Base-by-base conservation (phyloP, 2,797 vertebrate genomes). In the Sebastes nivosus region DNA sequence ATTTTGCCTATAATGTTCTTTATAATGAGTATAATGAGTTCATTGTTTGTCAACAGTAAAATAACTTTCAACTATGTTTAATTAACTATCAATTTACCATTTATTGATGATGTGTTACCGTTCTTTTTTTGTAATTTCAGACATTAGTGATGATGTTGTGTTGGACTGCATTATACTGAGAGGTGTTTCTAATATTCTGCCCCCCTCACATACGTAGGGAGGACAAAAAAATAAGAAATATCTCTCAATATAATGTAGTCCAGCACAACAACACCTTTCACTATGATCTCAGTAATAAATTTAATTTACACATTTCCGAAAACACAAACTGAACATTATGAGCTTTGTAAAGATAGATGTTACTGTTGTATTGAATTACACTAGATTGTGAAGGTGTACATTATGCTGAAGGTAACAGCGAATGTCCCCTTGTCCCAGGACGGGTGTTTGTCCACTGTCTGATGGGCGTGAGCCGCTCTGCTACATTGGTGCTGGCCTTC, bases 401-500 rank as follows among this genome's bases (percentile, higher is more conserved):
- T 34, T 0, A 5, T 24, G 34, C 16, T 67, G 24, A 80, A 61
- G 8, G 12, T 73, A 54, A 84, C 29, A 24, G 5, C 0, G 25
- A 61, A 52, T 54, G 13, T 73, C 27, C 54, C 46, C 20, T 1
- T 74, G 9, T 93, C 68, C 6, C 93, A 98, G 97, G 97, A 25
- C 95, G 94, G 24, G 97, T 99, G 67, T 95, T 99, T 74, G 97
- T 98, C 42, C 97, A 98, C 89, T 98, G 97, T 16, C 96, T 97
- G 71, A 98, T 98, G 97, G 97, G 98, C 16, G 96, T 98, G 83
- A 99, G 97, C 79, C 96, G 97, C 61, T 98, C 98, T 1, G 97
- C 98, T 18, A 96, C 97, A 0, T 90, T 98, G 4, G 97, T 97
- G 74, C 93, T 99, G 9, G 96, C 97, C 71, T 99, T 96, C 92